Evolutionary conservation across 2,797 vertebrate species (phyloP).

Genomic region (Pelobates cultripes): DNA sequence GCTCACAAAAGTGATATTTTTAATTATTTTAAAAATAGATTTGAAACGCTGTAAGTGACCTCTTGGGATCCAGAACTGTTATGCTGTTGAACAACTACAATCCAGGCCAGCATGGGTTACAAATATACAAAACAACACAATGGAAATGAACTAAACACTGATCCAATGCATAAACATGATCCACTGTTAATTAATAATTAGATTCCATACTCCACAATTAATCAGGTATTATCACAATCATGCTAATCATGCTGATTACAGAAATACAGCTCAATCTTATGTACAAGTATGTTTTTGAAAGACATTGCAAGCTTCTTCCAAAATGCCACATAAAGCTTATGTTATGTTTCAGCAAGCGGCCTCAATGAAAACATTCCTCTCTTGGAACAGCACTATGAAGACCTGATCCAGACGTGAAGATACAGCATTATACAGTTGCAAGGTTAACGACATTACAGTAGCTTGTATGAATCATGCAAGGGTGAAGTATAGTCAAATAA

Average conservation of each 20-base stretch:
- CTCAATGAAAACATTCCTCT: not conserved
- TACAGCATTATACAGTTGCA: conserved; percentile 57
- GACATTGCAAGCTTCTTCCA: not conserved
- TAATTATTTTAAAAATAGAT: no score
- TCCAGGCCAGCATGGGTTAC: not conserved
- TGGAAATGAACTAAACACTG: conserved; percentile 1
- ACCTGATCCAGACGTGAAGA: conserved; percentile 46
- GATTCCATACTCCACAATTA: conserved; percentile 5
- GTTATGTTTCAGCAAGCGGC: not conserved
- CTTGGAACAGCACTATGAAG: conserved; percentile 6
- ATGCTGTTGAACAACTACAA: no score
- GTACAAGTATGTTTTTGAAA: not conserved
- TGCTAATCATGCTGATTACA: conserved; percentile 4
- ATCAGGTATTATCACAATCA: conserved; percentile 1
- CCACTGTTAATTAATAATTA: conserved; percentile 22
- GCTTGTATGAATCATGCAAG: conserved; percentile 77
- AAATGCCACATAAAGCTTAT: conserved; percentile 20
- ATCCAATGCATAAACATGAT: conserved; percentile 7
- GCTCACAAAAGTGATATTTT: no score
- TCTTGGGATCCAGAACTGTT: no score
- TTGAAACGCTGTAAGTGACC: no score
- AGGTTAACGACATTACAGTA: conserved; percentile 66
- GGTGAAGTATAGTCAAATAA: conserved; percentile 66
- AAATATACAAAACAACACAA: not conserved
- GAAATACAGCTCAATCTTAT: not conserved